Evolutionary conservation across 2,113 vertebrate genomes (phyloP).

Genomic region (Oreamnos americanus): DNA sequence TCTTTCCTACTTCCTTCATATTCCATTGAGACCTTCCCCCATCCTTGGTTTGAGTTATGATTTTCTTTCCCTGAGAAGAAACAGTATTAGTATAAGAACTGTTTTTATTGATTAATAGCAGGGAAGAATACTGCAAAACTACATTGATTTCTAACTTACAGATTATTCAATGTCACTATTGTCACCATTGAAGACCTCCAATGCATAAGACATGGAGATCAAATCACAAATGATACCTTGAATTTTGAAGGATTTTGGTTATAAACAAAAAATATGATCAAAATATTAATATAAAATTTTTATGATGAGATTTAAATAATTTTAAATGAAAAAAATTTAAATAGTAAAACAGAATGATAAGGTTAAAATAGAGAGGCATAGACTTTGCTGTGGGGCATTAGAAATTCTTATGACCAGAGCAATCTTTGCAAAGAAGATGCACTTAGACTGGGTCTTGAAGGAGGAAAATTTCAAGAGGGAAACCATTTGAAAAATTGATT

Average conservation of each 20-base stretch:
- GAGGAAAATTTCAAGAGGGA: not conserved
- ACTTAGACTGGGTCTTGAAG: not conserved
- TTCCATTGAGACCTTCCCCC: not conserved
- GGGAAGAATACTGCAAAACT: not conserved
- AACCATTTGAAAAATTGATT: not conserved
- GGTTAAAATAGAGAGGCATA: not conserved
- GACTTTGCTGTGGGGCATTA: not conserved
- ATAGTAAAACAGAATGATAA: not conserved
- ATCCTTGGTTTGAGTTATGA: not conserved
- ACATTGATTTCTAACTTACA: not conserved
- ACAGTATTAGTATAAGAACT: not conserved
- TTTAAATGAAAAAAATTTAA: not conserved
- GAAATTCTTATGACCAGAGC: not conserved
- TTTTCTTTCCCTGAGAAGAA: not conserved
- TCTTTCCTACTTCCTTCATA: not conserved
- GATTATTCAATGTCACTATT: not conserved
- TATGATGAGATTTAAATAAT: not conserved
- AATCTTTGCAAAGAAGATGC: not conserved
- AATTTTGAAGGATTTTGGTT: not conserved
- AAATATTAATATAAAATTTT: not conserved
- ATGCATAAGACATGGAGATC: not conserved
- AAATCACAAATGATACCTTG: not conserved
- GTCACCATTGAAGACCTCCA: not conserved
- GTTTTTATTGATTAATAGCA: not conserved
- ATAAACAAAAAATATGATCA: not conserved